These are phyloP conservation scores for Pterocles orientalis DNA, from an alignment of 2,113 vertebrate species.

Conservation along the genomic window DNA sequence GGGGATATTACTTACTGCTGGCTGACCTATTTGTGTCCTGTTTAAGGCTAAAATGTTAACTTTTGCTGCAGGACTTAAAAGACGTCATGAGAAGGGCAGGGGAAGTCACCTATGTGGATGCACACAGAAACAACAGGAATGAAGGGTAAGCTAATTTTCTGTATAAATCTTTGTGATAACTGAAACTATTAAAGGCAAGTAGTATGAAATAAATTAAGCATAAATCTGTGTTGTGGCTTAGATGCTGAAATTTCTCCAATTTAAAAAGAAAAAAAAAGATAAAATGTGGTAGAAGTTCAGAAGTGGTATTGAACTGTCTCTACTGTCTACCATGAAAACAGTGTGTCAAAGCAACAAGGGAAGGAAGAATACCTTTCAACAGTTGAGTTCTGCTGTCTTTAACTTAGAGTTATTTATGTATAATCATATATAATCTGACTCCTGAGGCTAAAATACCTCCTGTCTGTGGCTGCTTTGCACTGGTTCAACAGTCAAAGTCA, in stretches of 20 bases:
- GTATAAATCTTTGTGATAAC: background rate
- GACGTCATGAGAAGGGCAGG: conserved; percentile 95
- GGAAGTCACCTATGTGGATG: conserved; percentile 94
- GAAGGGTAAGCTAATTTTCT: conserved; percentile 80
- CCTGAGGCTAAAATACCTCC: background rate
- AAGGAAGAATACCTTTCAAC: background rate
- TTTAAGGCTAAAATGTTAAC: conserved; percentile 44
- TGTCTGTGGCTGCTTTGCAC: background rate
- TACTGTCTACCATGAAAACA: background rate
- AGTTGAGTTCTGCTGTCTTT: background rate
- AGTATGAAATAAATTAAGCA: background rate
- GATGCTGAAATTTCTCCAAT: background rate
- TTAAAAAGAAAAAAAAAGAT: background rate
- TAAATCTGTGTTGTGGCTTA: background rate
- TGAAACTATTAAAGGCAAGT: background rate
- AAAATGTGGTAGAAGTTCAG: background rate
- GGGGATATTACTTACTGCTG: background rate
- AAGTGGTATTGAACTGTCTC: background rate
- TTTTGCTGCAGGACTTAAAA: conserved; percentile 87
- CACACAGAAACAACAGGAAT: conserved; percentile 91
- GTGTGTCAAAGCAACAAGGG: background rate
- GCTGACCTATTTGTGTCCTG: background rate
- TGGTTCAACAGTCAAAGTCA: background rate
- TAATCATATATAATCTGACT: background rate
- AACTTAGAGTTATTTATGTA: background rate